Conservation (phyloP, 1,140 invertebrate species). For the Notospermus geniculatus region DNA sequence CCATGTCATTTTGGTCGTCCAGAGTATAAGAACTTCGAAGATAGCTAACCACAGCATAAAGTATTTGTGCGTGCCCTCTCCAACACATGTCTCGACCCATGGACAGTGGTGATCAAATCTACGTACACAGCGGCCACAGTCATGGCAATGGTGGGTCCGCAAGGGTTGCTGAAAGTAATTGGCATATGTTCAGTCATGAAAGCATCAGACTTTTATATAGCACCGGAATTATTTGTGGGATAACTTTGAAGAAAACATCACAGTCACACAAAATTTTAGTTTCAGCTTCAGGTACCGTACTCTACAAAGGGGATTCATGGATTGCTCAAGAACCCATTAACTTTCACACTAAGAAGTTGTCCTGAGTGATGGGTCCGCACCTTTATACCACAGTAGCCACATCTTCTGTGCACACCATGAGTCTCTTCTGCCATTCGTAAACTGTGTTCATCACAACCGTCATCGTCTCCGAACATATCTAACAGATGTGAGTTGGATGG, state of each 20-base stretch:
- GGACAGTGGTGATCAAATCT: constrained; percentile 57
- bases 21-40: constrained; percentile 39
- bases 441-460: constrained; percentile 12
- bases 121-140: constrained; percentile 51
- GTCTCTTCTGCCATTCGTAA: too few species aligned
- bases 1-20: constrained; percentile 48
- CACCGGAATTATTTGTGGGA: too few species aligned
- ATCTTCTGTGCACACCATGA: constrained; percentile 30
- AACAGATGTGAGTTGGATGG: too few species aligned
- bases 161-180: constrained; percentile 48
- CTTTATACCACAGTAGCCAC: constrained; percentile 48
- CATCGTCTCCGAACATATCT: constrained; percentile 9
- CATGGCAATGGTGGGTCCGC: constrained; percentile 53
- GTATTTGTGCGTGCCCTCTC: constrained; percentile 52
- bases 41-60: constrained; percentile 51
- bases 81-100: constrained; percentile 55
- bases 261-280: too few species aligned
- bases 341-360: too few species aligned
- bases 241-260: too few species aligned
- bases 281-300: too few species aligned
- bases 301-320: too few species aligned
- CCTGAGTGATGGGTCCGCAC: too few species aligned
- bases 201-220: too few species aligned
- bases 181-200: too few species aligned
- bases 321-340: too few species aligned